phyloP scores from a whole-genome alignment of 2,888 invertebrate species.

The Chaitophorus viminalis region DNA sequence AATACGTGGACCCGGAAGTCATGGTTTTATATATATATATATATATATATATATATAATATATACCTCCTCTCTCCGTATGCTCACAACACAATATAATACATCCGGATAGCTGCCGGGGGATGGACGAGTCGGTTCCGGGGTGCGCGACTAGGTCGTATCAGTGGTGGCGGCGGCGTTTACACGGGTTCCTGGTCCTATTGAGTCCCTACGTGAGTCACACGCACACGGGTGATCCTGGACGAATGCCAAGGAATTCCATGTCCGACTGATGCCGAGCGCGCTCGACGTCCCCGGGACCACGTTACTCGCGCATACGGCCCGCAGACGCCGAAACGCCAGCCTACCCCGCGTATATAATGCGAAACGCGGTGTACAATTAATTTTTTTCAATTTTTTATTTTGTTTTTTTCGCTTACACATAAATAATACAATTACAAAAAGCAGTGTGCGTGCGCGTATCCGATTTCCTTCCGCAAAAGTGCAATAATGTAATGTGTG shows the following conservation, averaged over 20 bases:
- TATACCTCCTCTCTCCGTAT: background rate
- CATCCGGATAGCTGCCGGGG: background rate
- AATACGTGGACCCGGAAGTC: too few relatives aligned
- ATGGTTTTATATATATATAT: too few relatives aligned
- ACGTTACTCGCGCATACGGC: slow-evolving; percentile 53
- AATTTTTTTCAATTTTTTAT: too few relatives aligned
- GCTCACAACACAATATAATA: background rate
- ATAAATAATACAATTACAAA: background rate
- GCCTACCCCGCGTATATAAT: slow-evolving; percentile 27
- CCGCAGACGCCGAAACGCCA: slow-evolving; percentile 57
- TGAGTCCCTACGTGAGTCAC: slow-evolving; percentile 29
- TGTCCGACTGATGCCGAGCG: slow-evolving; percentile 57
- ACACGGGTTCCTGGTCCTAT: background rate
- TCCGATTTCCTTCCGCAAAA: background rate
- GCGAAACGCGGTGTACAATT: background rate
- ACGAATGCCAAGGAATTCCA: slow-evolving; percentile 47
- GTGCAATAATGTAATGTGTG: too few relatives aligned
- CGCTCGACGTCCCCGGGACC: slow-evolving; percentile 59
- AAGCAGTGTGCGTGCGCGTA: background rate
- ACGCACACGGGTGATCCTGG: slow-evolving; percentile 45
- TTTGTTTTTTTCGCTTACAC: background rate
- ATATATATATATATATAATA: too few relatives aligned
- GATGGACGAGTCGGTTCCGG: background rate
- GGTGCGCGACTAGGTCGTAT: background rate
- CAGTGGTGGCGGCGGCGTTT: background rate